Conservation (phyloP, 2,113 vertebrate genomes). For the Entomyzon cyanotis region DNA sequence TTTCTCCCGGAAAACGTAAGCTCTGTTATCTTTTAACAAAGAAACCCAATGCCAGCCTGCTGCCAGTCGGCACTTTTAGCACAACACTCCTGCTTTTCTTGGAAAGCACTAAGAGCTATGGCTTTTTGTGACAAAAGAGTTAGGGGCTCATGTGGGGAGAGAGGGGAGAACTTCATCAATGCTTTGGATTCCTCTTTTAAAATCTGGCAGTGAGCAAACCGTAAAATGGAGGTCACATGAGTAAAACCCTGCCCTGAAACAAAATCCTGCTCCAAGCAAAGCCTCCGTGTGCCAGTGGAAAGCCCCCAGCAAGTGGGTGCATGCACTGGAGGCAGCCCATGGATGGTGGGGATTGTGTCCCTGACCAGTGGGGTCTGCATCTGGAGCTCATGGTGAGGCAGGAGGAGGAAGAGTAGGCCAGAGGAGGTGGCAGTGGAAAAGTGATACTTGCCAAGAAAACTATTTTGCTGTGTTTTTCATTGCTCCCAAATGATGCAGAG, state of each 20-base stretch:
- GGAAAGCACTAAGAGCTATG: conserved; percentile 28
- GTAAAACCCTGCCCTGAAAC: background rate
- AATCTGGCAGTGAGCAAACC: background rate
- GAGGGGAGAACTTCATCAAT: background rate
- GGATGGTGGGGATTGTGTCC: fast-evolving
- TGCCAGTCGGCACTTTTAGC: conserved; percentile 45
- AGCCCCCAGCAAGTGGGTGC: background rate
- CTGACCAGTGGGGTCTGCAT: fast-evolving
- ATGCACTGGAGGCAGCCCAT: fast-evolving
- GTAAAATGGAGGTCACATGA: background rate
- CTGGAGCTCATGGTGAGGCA: background rate
- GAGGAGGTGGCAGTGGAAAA: background rate
- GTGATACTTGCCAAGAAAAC: background rate
- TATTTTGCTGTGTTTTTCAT: background rate
- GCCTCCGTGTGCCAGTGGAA: background rate
- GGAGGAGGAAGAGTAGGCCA: background rate
- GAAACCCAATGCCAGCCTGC: conserved; percentile 60
- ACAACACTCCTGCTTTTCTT: conserved; percentile 54
- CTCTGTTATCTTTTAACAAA: conserved; percentile 64
- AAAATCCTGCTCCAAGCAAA: background rate
- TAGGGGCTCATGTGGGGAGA: background rate
- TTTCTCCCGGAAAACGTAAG: conserved; percentile 54
- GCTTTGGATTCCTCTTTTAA: background rate
- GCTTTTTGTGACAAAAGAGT: background rate
- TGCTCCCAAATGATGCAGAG: background rate